These are phyloP conservation scores for Anguilla marmorata DNA, from an alignment of 2,797 vertebrate genomes.

Conservation along the genomic window DNA sequence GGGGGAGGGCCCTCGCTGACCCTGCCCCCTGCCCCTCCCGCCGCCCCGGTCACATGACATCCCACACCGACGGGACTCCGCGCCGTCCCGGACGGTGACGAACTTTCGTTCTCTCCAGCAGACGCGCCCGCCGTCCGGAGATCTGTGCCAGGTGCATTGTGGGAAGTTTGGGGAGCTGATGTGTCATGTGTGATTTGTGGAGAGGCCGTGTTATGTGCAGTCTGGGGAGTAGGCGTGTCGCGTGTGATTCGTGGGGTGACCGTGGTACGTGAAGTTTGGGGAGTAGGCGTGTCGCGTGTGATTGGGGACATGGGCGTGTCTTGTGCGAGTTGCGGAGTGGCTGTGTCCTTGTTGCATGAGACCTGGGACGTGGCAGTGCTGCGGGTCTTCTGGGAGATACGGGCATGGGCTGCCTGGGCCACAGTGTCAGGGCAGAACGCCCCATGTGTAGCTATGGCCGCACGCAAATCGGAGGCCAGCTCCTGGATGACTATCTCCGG, in stretches of 20 bases:
- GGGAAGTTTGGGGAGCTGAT: not conserved
- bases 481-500: conserved; percentile 80
- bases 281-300: rapidly evolving
- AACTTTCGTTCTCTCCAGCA: not conserved
- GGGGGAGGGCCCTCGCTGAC: not conserved
- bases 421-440: conserved; percentile 67
- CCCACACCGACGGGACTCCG: not conserved
- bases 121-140: not conserved
- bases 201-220: rapidly evolving
- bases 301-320: not conserved
- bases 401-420: conserved; percentile 41
- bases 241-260: not conserved
- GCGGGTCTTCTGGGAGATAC: not conserved
- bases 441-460: conserved; percentile 83
- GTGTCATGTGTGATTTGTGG: not conserved
- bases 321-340: not conserved
- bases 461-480: conserved; percentile 79
- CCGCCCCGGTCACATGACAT: not conserved
- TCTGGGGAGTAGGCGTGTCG: rapidly evolving
- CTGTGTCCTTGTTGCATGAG: not conserved
- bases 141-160: not conserved
- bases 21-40: not conserved
- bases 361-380: not conserved
- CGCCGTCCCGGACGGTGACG: not conserved
- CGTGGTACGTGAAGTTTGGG: not conserved